Conservation (phyloP, 2,888 invertebrate genomes). For the Parasteatoda lunata region DNA sequence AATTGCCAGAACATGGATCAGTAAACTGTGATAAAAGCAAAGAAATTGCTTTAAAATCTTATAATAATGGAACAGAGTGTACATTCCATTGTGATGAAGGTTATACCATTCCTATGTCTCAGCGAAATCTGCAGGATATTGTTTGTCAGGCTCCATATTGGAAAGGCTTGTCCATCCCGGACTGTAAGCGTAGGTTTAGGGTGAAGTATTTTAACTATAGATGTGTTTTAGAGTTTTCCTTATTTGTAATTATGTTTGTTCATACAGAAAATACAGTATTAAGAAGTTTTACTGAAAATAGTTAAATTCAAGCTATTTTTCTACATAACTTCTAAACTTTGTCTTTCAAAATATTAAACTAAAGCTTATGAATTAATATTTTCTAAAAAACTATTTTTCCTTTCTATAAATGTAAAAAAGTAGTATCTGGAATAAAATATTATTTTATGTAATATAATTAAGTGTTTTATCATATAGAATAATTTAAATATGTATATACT, state of each 20-base stretch:
- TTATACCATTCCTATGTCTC: constrained; percentile 48
- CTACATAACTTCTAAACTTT: too few relatives aligned
- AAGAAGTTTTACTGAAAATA: too few relatives aligned
- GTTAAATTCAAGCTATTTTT: too few relatives aligned
- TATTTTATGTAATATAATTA: too few relatives aligned
- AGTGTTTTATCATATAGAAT: too few relatives aligned
- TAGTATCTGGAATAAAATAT: too few relatives aligned
- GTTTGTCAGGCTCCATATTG: constrained; percentile 45
- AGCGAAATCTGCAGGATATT: constrained; percentile 1
- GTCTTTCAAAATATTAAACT: too few relatives aligned
- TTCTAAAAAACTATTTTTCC: too few relatives aligned
- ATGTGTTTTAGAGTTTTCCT: neutral
- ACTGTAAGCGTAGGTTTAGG: constrained; percentile 66
- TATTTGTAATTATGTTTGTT: neutral
- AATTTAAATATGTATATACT: too few relatives aligned
- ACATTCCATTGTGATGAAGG: constrained; percentile 41
- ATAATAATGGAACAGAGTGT: constrained; percentile 43
- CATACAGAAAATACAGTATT: neutral
- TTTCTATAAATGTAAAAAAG: too few relatives aligned
- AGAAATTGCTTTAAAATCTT: constrained; percentile 31
- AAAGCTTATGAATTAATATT: too few relatives aligned
- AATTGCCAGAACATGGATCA: constrained; percentile 14
- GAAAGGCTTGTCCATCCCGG: constrained; percentile 51
- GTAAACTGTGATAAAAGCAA: constrained; percentile 32
- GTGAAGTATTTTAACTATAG: constrained; percentile 25